phyloP scores from a whole-genome alignment of 2,888 invertebrate species.

The Phorcus lineatus region DNA sequence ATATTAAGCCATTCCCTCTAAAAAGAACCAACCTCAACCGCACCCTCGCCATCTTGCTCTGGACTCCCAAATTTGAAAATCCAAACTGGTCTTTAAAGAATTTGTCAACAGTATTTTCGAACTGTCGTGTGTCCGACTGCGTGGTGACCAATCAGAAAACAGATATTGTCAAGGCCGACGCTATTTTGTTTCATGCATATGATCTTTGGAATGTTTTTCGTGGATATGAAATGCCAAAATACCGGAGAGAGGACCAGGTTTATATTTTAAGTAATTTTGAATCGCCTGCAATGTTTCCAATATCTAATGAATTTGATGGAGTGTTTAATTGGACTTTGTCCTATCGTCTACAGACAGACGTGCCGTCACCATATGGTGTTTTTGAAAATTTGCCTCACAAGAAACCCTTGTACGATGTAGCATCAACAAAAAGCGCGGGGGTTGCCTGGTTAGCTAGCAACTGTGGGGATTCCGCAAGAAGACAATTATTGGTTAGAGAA shows the following conservation, averaged over 20 bases:
- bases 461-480: background rate
- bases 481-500: constrained; percentile 11
- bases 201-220: background rate
- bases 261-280: background rate
- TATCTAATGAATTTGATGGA: background rate
- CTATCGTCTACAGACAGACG: background rate
- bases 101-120: background rate
- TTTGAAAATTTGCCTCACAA: background rate
- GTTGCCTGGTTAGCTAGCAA: constrained; percentile 17
- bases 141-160: background rate
- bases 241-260: background rate
- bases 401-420: background rate
- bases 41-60: background rate
- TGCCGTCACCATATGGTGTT: background rate
- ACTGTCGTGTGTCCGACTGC: background rate
- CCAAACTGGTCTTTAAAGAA: background rate
- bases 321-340: constrained; percentile 19
- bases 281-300: background rate
- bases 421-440: background rate
- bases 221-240: background rate
- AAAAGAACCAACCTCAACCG: background rate
- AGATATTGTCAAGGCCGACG: background rate
- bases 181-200: background rate
- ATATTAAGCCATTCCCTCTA: background rate
- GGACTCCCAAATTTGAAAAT: constrained; percentile 5